Evolutionary conservation across 2,888 invertebrate species (phyloP), one percentile per base, ranked within the genome.

Genomic region (Acanthopleura granulata): DNA sequence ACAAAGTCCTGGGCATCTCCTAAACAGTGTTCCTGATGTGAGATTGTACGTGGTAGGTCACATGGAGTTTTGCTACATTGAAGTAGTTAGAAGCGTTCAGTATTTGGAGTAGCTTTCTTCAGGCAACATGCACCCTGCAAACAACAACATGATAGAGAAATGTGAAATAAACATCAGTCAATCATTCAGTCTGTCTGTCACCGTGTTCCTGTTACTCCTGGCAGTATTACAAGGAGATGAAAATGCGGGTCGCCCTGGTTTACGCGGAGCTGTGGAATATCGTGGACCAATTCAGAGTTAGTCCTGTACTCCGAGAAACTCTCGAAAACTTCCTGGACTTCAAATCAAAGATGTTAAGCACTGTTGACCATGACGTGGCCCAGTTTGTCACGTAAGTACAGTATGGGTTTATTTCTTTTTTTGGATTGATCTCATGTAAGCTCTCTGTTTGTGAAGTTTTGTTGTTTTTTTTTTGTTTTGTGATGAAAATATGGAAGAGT

Each of bases 201-300:
- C 4, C 9, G 40, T 40, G 40, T 3, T 40, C 9, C 15, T 27
- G 69, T 74, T 80, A 77, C 75, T 82, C 78, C 89, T 85, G 92
- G 0, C 93, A 97, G 97, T 97, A 97, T 91, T 96, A 96, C 92
- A 95, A 97, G 80, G 96, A 96, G 77, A 93, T 99, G 86, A 97
- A 96, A 91, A 97, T 98, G 73, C 93, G 98, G 82, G 96, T 99
- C 72, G 96, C 97, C 16, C 95, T 99, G 84, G 96, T 97, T 78
- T 98, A 98, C 92, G 95, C 97, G 90, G 98, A 99, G 92, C 96
- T 97, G 76, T 99, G 99, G 99, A 95, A 95, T 91, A 95, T 96
- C 82, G 94, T 94, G 25, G 96, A 99, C 92, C 95, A 96, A 78
- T 87, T 89, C 74, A 95, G 95, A 88, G 93, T 95, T 83, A 94